These are phyloP conservation scores for Syrrhaptes paradoxus DNA, from an alignment of 2,113 vertebrate species.

Conservation along the genomic window DNA sequence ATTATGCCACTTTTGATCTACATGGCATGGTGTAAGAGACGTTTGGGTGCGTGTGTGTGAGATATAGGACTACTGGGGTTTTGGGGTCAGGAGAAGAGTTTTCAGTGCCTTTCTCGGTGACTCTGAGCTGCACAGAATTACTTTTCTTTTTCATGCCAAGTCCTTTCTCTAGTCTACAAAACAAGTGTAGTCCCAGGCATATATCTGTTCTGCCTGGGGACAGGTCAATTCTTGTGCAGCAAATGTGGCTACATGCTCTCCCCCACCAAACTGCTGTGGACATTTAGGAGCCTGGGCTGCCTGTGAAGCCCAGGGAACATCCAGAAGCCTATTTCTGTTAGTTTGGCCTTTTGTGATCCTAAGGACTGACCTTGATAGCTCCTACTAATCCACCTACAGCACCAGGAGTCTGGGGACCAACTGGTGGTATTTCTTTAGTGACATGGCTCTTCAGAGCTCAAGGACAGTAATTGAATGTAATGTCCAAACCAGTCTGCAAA, in stretches of 20 bases:
- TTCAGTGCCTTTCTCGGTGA: background rate
- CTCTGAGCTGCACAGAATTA: background rate
- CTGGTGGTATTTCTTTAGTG: slow-evolving; percentile 26
- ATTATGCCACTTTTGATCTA: background rate
- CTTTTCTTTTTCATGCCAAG: background rate
- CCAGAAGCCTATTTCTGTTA: background rate
- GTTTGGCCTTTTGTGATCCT: background rate
- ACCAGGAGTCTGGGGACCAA: background rate
- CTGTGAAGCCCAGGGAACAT: background rate
- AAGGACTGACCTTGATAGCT: background rate
- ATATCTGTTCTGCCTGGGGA: background rate
- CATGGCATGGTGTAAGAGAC: rapidly evolving
- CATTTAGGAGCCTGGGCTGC: background rate
- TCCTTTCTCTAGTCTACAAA: background rate
- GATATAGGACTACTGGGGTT: background rate
- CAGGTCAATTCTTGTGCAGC: background rate
- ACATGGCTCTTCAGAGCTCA: slow-evolving; percentile 53
- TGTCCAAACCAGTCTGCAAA: slow-evolving; percentile 74
- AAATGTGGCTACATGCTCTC: background rate
- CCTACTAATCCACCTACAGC: background rate
- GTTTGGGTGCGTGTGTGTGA: background rate
- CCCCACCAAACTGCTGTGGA: background rate
- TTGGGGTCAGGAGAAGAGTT: background rate
- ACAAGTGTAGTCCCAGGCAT: background rate
- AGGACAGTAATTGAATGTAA: slow-evolving; percentile 69